Base-by-base conservation (phyloP, 92 coral and sea anemone species). In the Porites lobata region DNA sequence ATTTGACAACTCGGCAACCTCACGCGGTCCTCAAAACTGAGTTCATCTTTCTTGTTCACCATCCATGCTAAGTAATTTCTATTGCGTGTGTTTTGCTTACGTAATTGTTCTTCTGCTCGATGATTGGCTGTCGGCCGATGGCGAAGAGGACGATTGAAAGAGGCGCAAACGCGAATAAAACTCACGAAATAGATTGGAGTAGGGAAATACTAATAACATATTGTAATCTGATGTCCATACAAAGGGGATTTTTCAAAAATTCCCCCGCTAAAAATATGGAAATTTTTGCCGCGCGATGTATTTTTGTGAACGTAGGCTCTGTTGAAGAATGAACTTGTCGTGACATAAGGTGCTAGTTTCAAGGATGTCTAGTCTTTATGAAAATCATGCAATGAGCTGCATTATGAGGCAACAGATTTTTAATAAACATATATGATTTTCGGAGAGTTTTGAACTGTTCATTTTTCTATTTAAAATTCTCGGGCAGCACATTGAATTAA, bases 71-170 rank as follows among this genome's bases (percentile, higher is more conserved):
- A 88, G 87, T 83, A 93, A 90, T 90, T 95, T 89, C 87, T 90
- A 95, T 89, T 95, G 93, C 98, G 98, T 93, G 93, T 92, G 89
- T 79, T 80, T 87, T 91, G 96, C 96, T 95, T 86, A 95, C 98
- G 96, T 95, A 91, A 91, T 91, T 74, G 76, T 73, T 88, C 76
- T 65, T 82, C 85, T 76, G 53, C 86, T 54, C 54, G 78, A 14
- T 95, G 96, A 95, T 95, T 95, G 98, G 98, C 75, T 83, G 68
- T 53, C 38, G 62, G 67, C 18, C 72, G 78, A 78, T 68, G 84
- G 65, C 38, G 77, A 61, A 50, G 82, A 69, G 75, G 77, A 57
- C 77, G 84, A 85, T 85, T 85, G 83, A n/a, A 29, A 59, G 89
- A 65, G 83, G 65, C 84, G 68, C 13, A 66, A 66, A 65, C 68